Conservation (phyloP, 2,113 vertebrate species). For the Myiozetetes cayanensis region DNA sequence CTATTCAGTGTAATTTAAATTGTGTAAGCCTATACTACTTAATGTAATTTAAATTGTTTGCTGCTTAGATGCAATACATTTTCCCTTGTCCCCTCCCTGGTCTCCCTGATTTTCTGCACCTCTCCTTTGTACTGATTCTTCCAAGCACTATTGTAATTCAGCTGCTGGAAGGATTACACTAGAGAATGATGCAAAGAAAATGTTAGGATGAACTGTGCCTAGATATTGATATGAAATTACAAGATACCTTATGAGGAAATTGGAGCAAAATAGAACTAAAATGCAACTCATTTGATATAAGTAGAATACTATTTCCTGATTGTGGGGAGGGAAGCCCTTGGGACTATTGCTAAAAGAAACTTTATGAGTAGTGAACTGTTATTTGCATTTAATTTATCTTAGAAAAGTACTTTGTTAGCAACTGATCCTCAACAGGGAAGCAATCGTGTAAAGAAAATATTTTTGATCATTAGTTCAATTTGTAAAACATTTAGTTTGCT, state of each 20-base stretch:
- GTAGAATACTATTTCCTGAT: background rate
- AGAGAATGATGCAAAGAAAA: background rate
- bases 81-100: background rate
- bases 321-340: background rate
- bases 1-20: background rate
- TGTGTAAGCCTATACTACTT: background rate
- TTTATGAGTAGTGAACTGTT: background rate
- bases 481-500: background rate
- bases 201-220: background rate
- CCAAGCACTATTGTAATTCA: background rate
- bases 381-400: constrained; percentile 7
- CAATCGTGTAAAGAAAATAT: background rate
- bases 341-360: background rate
- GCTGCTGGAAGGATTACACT: background rate
- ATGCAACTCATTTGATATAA: background rate
- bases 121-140: background rate
- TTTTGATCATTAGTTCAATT: background rate
- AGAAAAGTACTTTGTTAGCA: background rate
- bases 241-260: background rate
- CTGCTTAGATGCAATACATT: background rate
- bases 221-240: background rate
- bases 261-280: constrained; percentile 4
- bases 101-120: background rate
- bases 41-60: background rate
- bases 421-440: background rate